These are phyloP conservation scores for Meloidogyne floridensis DNA, from an alignment of 1,140 invertebrate species.

Conservation along the genomic window DNA sequence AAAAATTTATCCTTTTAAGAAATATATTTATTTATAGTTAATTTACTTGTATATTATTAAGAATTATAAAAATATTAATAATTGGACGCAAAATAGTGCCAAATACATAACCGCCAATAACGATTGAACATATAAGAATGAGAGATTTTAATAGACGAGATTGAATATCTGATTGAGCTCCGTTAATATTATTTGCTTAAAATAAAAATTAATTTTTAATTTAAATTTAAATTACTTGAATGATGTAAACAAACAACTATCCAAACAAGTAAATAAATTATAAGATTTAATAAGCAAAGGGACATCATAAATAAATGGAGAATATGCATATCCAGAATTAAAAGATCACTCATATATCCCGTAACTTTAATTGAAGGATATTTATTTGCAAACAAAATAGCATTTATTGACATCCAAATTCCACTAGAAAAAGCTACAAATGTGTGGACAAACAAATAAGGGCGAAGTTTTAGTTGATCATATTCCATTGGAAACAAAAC, in stretches of 20 bases:
- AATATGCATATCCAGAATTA: slow-evolving; percentile 1
- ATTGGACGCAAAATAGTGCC: neutral
- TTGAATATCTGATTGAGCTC: neutral
- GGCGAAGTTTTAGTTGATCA: neutral
- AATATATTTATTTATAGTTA: neutral
- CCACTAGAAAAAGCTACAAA: slow-evolving; percentile 1
- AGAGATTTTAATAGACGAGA: neutral
- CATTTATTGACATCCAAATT: neutral
- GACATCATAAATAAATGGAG: neutral
- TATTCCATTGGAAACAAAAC: slow-evolving; percentile 13
- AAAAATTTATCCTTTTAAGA: neutral
- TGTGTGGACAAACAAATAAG: slow-evolving; percentile 14
- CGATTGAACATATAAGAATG: neutral
- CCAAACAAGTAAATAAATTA: slow-evolving; percentile 21
- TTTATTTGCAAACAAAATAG: neutral
- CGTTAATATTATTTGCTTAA: neutral
- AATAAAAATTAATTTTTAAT: too few species aligned
- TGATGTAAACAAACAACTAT: neutral
- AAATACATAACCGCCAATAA: neutral
- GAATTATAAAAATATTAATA: neutral
- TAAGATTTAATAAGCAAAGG: neutral
- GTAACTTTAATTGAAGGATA: slow-evolving; percentile 14
- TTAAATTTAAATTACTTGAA: neutral
- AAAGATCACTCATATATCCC: slow-evolving; percentile 21
- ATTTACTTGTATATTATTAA: neutral